Evolutionary conservation across 2,113 vertebrate genomes (phyloP), one percentile per base, ranked within the genome.

Genomic region (Zosterops lateralis): DNA sequence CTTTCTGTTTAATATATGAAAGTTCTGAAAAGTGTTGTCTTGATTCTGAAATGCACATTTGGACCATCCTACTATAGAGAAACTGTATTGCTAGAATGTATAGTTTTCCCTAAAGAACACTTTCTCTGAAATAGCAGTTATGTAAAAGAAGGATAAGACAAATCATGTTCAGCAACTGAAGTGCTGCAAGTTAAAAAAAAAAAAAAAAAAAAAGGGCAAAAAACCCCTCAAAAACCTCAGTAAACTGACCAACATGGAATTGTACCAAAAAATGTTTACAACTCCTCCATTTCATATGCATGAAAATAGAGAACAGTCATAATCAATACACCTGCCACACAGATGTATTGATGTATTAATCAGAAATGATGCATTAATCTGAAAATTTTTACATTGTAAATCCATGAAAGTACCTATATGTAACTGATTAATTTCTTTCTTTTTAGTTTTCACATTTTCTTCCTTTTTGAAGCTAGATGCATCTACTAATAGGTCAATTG

Each of bases 181-280:
- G 4, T 9, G 3, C 10, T 36, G 9, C 1, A 5, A 81, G n/a
- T 58, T 32, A 32, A 68, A 47, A 54, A 21, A 45, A 34, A 68
- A 47, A 44, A 21, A 42, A 7, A 21, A 45, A 34, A 68, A 47
- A 48, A 21, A 42, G 7, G 4, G 4, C 0, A 32, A 51, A 56
- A 66, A 42, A 1, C 2, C 3, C 6, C 28, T 3, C 38, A n/a
- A 76, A 42, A 17, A 8, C 15, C 4, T 2, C 32, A 60, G 16
- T 36, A 70, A 21, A 28, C 9, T 4, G 2, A 73, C 13, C 5
- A 70, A 40, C 10, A 36, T 14, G 5, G 7, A 13, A 68, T 36
- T 60, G 47, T 68, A 20, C 15, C 62, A 51, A 7, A 40, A 40
- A n/a, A 84, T 61, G 6, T 48, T 58, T 56, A 32, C 6, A 60